Base-by-base conservation (phyloP, 2,888 invertebrate species). In the Gandaritis pyraliata region DNA sequence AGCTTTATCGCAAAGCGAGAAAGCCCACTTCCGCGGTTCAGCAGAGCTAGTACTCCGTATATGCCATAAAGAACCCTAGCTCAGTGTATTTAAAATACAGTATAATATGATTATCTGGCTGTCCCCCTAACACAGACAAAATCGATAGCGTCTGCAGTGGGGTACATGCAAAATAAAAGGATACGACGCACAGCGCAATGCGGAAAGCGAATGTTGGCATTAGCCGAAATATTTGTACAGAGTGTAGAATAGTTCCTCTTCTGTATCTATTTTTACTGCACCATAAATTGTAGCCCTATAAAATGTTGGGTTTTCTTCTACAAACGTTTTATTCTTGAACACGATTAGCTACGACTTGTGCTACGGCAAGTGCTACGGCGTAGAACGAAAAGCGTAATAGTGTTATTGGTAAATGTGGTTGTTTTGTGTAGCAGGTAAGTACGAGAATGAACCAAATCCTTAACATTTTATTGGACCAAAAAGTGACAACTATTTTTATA, bases 121-220 rank as follows among this genome's bases (percentile, higher is more conserved):
- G 90, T 87, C 89, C 90, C 90, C 91, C 89, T 91, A 87, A 89
- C 88, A 90, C 90, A 90, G 91, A 92, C 91, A 90, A 90, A 92
- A 92, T 92, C 91, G 83, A 92, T 92, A 91, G 82, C 81, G 91
- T 88, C 90, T 90, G 88, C 85, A 79, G 78, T 71, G 65, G 69
- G 66, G 89, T 88, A 89, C 79, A 88, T 78, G 86, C 81, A 81
- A 86, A 87, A 85, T 79, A 69, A 65, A 51, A 70, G 72, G 82
- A 86, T 82, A 73, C 53, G 54, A 47, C 36, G 41, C 53, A 54
- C 53, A 60, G 63, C 67, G 72, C 74, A 72, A 58, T 77, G 78
- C 75, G 75, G 80, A 75, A 74, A 68, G 67, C 63, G 59, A 56
- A 67, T 57, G 61, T 58, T 65, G 53, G 51, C 61, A 59, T 67